phyloP scores from a whole-genome alignment of 2,888 invertebrate genomes.

The Cheilosia soror region DNA sequence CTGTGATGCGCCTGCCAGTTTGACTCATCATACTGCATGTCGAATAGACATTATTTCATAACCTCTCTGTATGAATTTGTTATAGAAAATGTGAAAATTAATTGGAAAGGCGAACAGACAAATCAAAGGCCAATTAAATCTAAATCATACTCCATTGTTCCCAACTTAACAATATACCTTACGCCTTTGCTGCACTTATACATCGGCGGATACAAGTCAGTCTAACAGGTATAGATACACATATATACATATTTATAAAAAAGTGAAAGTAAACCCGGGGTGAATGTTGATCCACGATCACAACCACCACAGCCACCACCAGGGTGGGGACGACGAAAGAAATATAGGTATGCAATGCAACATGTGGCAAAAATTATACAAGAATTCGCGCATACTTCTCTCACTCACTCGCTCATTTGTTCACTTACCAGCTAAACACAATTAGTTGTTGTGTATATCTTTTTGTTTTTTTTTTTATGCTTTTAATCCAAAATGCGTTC shows the following conservation, averaged over 20 bases:
- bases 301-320: not conserved
- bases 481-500: slow-evolving; percentile 53
- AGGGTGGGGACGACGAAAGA: slow-evolving; percentile 44
- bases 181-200: slow-evolving; percentile 37
- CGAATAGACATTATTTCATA: slow-evolving; percentile 37
- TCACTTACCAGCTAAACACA: slow-evolving; percentile 54
- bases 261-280: slow-evolving; percentile 72
- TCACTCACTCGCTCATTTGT: not conserved
- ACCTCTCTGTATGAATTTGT: slow-evolving; percentile 8
- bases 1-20: not conserved
- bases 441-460: slow-evolving; percentile 13
- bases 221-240: slow-evolving; percentile 3
- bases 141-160: slow-evolving; percentile 65
- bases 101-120: slow-evolving; percentile 57
- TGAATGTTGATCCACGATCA: slow-evolving; percentile 60
- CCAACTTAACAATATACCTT: slow-evolving; percentile 42
- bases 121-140: slow-evolving; percentile 69
- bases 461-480: slow-evolving; percentile 1
- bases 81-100: slow-evolving; percentile 44
- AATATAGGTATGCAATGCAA: slow-evolving; percentile 31
- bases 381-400: slow-evolving; percentile 6
- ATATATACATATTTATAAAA: slow-evolving; percentile 38
- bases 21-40: not conserved
- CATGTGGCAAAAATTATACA: slow-evolving; percentile 49
- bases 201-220: not conserved